Percentiles rank a stretch among this genome's conserved stretches.
Evolutionary conservation across 2,888 invertebrate genomes (phyloP).

Genomic region (Megastigmus dorsalis): DNA sequence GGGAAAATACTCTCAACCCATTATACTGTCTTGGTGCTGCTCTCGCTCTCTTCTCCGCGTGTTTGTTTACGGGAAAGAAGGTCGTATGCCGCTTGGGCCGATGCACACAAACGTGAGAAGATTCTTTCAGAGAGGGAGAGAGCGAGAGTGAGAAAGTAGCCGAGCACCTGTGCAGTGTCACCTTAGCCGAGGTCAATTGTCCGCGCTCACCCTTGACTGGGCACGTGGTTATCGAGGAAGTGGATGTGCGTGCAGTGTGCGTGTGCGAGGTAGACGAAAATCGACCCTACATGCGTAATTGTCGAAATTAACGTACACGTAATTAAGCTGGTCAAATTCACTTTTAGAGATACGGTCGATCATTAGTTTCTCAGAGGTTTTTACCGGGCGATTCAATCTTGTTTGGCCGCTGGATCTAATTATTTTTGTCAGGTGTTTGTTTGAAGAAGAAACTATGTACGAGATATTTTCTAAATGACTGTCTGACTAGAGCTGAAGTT

Average conservation of each 20-base stretch:
- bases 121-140: no score
- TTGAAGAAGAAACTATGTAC: not conserved
- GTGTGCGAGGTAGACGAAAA: not conserved
- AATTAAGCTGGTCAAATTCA: no score
- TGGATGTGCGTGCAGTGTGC: not conserved
- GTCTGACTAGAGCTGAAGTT: not conserved
- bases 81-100: no score
- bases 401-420: no score
- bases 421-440: no score
- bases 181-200: conserved; percentile 21
- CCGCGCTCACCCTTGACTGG: conserved; percentile 33
- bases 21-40: conserved; percentile 10
- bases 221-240: not conserved
- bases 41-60: not conserved
- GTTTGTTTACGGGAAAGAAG: not conserved
- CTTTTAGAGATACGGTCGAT: no score
- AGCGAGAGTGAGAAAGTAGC: no score
- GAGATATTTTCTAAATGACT: not conserved
- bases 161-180: not conserved
- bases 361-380: no score
- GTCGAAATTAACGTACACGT: not conserved
- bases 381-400: no score
- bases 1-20: conserved; percentile 11
- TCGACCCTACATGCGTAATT: not conserved
- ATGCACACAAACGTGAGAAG: no score